Base-by-base conservation (phyloP, 1,140 invertebrate species). In the Drosophila subobscura region DNA sequence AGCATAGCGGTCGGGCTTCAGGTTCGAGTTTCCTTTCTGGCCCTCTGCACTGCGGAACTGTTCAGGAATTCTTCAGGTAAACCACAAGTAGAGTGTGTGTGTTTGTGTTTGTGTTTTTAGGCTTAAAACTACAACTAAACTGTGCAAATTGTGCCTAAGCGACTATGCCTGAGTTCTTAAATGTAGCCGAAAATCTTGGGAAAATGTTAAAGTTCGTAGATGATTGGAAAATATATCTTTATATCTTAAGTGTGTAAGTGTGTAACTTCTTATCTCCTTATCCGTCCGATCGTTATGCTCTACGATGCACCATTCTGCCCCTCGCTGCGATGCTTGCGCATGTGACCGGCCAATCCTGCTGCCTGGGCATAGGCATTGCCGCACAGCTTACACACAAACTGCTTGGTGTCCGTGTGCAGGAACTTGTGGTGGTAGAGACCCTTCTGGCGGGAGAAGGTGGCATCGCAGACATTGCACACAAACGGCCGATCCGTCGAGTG, bases 391-490 rank as follows among this genome's bases (percentile, higher is more conserved):
- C 90, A 91, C 23, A 84, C 76, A 27, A 90, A 91, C 46, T 91
- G 84, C 40, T 91, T 91, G 8, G 77, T 80, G n/a, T 65, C 86
- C 7, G 74, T 42, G 25, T 91, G 90, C n/a, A 91, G 63, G 41
- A 81, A 89, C 64, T 89, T 91, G 56, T 91, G 90, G 37, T 91
- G 90, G 51, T 91, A 90, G 0, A 91, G 75, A 0, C 97, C 96
- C 90, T 97, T 96, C 3, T 96, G 96, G 79, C 97, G 96, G 8
- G 97, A 96, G 91, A 97, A 97, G 0, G 95, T 95, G 3, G 96
- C 95, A 22, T 93, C 92, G 81, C 96, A 97, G 0, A 95, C 92
- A 4, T 93, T 92, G 85, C 96, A 97, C 76, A 95, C 94, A 72
- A 94, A 95, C 1, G 96, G 96, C 2, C 96, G 92, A n/a, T 96